phyloP scores from a whole-genome alignment of 2,888 invertebrate species.

The Zootermopsis nevadensis region DNA sequence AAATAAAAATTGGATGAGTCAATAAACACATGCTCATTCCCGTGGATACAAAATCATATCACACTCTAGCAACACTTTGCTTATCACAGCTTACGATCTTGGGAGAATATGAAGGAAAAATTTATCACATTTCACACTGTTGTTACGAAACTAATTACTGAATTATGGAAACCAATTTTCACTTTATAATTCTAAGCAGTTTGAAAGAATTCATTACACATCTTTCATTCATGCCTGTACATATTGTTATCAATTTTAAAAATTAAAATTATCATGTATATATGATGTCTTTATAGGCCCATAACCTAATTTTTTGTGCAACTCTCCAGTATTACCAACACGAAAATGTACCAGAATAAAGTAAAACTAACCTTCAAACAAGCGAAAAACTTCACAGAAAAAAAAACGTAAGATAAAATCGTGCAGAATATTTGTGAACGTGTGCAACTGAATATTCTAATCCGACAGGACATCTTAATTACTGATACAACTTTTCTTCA shows the following conservation, averaged over 20 bases:
- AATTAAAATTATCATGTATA: too few species aligned
- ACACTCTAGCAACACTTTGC: not conserved
- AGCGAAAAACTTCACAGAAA: not conserved
- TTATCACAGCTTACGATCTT: slow-evolving; percentile 14
- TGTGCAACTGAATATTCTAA: too few species aligned
- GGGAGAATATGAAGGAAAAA: not conserved
- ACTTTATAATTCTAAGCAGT: not conserved
- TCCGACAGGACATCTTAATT: too few species aligned
- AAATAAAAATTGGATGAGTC: not conserved
- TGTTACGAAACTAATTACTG: not conserved
- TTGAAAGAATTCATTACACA: not conserved
- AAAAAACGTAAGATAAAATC: not conserved
- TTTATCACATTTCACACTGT: not conserved
- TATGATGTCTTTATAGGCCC: not conserved
- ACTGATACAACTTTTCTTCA: too few species aligned
- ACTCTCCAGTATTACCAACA: not conserved
- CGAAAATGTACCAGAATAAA: not conserved
- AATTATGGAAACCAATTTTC: not conserved
- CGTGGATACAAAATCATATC: slow-evolving; percentile 8
- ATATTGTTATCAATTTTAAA: too few species aligned
- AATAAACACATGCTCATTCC: not conserved
- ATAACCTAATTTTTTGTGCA: not conserved
- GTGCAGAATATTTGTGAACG: not conserved
- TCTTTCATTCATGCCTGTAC: not conserved
- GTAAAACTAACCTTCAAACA: not conserved